A percentile compares a stretch with the other conserved stretches of the same genome.
These are phyloP conservation scores for Sclerodermus sp. DNA, from an alignment of 2,888 invertebrate species.

Conservation along the genomic window DNA sequence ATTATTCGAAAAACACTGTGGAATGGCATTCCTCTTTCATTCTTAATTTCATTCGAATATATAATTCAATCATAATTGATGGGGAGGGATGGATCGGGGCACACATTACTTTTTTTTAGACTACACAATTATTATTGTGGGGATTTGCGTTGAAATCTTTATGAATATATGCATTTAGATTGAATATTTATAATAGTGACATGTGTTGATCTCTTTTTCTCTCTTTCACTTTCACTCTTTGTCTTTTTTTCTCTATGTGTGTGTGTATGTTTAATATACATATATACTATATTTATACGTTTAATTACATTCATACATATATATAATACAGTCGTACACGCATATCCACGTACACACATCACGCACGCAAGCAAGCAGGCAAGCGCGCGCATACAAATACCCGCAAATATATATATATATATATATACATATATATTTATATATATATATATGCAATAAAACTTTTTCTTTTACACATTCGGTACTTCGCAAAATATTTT, in stretches of 20 bases:
- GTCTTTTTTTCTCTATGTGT: neutral
- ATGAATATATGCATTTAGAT: neutral
- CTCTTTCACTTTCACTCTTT: neutral
- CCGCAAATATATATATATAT: slow-evolving; percentile 27
- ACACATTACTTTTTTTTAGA: too few species aligned
- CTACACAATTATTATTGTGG: too few species aligned
- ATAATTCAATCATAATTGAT: slow-evolving; percentile 18
- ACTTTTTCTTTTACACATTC: slow-evolving; percentile 35
- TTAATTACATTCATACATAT: neutral
- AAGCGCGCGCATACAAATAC: neutral
- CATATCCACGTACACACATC: slow-evolving; percentile 36
- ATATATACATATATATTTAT: slow-evolving; percentile 36
- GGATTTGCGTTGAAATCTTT: too few species aligned
- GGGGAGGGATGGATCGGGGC: too few species aligned
- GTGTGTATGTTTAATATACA: slow-evolving; percentile 1
- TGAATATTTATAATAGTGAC: slow-evolving; percentile 16
- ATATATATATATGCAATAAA: slow-evolving; percentile 32
- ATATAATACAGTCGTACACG: slow-evolving; percentile 26
- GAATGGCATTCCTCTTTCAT: slow-evolving; percentile 35
- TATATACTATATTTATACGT: neutral
- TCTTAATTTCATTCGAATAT: slow-evolving; percentile 18
- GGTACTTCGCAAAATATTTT: slow-evolving; percentile 47
- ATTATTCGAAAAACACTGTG: slow-evolving; percentile 21
- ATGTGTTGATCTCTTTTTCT: slow-evolving; percentile 10
- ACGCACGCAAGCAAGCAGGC: too few species aligned